Percentiles rank a stretch among this genome's conserved stretches.
Evolutionary conservation across 2,888 invertebrate species (phyloP).

Genomic region (Ariolimax columbianus): DNA sequence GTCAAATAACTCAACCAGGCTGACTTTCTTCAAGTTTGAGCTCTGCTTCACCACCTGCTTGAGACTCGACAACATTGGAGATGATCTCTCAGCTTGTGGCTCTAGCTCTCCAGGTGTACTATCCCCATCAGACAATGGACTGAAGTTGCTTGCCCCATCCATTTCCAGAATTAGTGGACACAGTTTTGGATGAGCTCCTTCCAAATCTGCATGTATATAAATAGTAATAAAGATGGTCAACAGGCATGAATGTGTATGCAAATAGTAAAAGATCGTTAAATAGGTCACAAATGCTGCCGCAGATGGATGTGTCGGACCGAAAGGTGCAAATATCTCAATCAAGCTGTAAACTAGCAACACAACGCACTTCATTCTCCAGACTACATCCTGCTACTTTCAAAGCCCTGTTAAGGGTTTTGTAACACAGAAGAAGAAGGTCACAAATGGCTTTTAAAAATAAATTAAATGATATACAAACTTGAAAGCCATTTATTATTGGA

Average conservation of each 20-base stretch:
- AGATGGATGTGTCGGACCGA: too few species aligned
- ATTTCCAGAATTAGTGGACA: background rate
- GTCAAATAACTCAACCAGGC: conserved; percentile 54
- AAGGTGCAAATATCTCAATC: too few species aligned
- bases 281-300: too few species aligned
- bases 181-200: background rate
- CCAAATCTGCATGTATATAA: background rate
- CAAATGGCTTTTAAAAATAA: too few species aligned
- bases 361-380: too few species aligned
- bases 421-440: too few species aligned
- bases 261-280: too few species aligned
- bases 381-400: too few species aligned
- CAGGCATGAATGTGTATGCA: background rate
- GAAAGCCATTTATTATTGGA: too few species aligned
- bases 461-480: too few species aligned
- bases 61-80: conserved; percentile 32
- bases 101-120: background rate
- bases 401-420: too few species aligned
- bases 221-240: background rate
- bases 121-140: background rate
- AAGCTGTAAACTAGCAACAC: too few species aligned
- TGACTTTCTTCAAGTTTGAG: conserved; percentile 49
- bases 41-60: conserved; percentile 45
- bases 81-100: background rate
- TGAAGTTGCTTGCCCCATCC: background rate